Evolutionary conservation across 2,797 vertebrate species (phyloP).

Genomic region (Loriculus beryllinus): DNA sequence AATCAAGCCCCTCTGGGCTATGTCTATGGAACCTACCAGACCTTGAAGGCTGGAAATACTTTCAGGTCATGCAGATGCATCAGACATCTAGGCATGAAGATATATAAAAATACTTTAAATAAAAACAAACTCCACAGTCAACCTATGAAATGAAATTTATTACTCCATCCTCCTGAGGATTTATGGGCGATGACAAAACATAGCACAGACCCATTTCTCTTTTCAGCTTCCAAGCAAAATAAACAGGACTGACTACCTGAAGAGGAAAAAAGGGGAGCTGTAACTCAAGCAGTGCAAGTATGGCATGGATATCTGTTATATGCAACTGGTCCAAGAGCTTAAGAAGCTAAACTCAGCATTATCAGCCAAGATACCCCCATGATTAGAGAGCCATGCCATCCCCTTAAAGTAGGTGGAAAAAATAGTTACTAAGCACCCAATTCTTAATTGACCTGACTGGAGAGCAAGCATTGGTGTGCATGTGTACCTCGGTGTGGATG

Average conservation of each 20-base stretch:
- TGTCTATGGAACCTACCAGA: neutral
- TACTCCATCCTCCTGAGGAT: neutral
- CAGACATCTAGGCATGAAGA: neutral
- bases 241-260: neutral
- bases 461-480: rapidly evolving
- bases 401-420: neutral
- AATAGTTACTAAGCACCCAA: neutral
- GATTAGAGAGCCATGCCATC: neutral
- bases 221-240: neutral
- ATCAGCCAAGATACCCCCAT: neutral
- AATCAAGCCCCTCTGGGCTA: neutral
- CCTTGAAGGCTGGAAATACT: neutral
- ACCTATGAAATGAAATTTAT: constrained; percentile 30
- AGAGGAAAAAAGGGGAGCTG: neutral
- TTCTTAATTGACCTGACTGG: neutral
- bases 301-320: neutral
- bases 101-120: constrained; percentile 18
- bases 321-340: neutral
- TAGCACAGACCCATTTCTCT: constrained; percentile 18
- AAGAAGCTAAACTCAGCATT: neutral
- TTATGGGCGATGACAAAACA: constrained; percentile 36
- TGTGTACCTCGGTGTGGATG: rapidly evolving
- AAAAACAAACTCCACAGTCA: neutral
- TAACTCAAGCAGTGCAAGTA: neutral
- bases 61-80: neutral